Evolutionary conservation across 2,113 vertebrate genomes (phyloP).

Genomic region (Cranoglanis bouderius): DNA sequence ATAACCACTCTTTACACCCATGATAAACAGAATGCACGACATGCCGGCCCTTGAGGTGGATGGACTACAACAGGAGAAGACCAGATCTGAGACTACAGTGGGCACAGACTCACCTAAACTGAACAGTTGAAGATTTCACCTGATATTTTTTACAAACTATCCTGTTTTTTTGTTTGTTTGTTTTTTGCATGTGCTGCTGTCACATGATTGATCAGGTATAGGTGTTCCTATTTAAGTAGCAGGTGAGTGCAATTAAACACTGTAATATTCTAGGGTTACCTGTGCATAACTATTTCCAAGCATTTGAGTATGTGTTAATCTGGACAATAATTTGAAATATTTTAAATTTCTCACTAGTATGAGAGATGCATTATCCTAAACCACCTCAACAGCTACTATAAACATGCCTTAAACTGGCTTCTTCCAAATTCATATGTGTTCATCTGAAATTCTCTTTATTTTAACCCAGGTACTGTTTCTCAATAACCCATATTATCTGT

Average conservation of each 20-base stretch:
- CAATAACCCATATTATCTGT: too few relatives aligned
- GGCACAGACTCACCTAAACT: not conserved
- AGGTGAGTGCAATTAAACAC: not conserved
- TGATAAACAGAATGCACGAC: not conserved
- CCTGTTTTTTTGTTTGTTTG: not conserved
- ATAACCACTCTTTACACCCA: not conserved
- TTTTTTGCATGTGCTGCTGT: not conserved
- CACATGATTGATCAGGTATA: not conserved
- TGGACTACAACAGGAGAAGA: not conserved
- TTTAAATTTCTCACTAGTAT: not conserved
- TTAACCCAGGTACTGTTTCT: too few relatives aligned
- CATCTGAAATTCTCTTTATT: not conserved
- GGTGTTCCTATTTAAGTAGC: not conserved
- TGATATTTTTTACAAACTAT: not conserved
- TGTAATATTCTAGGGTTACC: too few relatives aligned
- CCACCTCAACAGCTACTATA: not conserved
- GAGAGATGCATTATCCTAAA: not conserved
- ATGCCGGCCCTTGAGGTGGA: not conserved
- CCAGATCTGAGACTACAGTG: not conserved
- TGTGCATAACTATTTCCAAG: too few relatives aligned
- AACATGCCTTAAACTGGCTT: not conserved
- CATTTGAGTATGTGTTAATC: not conserved
- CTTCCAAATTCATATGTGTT: not conserved
- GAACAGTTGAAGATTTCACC: not conserved
- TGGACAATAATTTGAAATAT: not conserved